phyloP scores from a whole-genome alignment of 2,888 invertebrate genomes.

The Tenthredo notha region DNA sequence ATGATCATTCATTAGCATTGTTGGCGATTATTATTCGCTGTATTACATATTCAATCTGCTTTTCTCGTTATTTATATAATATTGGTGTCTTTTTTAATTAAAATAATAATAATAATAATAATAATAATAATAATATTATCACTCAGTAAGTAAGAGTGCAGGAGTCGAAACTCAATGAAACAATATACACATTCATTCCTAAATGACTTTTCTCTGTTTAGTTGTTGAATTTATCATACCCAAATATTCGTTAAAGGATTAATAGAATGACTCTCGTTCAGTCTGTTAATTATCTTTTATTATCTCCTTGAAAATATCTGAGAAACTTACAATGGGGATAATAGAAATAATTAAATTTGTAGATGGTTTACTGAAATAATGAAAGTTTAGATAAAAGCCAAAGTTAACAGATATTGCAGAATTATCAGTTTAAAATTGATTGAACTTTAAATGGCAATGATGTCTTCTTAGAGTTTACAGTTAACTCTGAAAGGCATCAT shows the following conservation, averaged over 20 bases:
- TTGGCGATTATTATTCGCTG: neutral
- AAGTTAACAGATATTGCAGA: slow-evolving; percentile 33
- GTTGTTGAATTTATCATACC: neutral
- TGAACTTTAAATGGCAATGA: neutral
- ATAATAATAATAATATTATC: neutral
- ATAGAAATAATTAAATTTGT: slow-evolving; percentile 18
- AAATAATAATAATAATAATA: too few relatives aligned
- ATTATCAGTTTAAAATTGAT: slow-evolving; percentile 14
- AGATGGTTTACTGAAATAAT: slow-evolving; percentile 1
- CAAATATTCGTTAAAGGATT: neutral
- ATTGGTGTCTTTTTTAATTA: neutral
- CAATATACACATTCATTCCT: slow-evolving; percentile 8
- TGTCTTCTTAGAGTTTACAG: slow-evolving; percentile 17
- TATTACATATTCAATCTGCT: slow-evolving; percentile 10
- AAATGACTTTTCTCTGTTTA: neutral
- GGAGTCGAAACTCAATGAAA: neutral
- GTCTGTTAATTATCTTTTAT: slow-evolving; percentile 47
- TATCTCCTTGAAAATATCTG: slow-evolving; percentile 30
- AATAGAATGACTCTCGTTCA: slow-evolving; percentile 5
- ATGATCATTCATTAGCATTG: neutral
- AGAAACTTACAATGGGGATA: slow-evolving; percentile 2
- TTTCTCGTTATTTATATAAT: slow-evolving; percentile 4
- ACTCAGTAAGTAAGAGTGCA: neutral
- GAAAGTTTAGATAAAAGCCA: neutral
- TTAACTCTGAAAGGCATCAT: slow-evolving; percentile 76